Conservation (phyloP, 2,888 invertebrate species). For the Andrena hattorfiana region DNA sequence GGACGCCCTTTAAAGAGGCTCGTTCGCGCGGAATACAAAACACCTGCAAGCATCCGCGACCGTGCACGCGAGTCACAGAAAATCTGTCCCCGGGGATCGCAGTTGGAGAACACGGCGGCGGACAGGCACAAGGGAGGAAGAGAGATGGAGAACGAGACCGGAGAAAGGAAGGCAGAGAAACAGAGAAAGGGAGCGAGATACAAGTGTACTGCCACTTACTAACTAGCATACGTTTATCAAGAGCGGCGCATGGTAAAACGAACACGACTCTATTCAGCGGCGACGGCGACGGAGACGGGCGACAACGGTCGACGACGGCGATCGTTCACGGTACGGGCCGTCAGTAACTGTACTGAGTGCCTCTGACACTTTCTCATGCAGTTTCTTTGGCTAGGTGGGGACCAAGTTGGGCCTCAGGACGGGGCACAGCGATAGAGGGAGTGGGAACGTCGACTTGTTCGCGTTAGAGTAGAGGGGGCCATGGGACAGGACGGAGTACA, state of each 20-base stretch:
- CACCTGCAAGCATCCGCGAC: conserved; percentile 52
- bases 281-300: conserved; percentile 40
- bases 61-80: conserved; percentile 36
- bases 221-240: conserved; percentile 65
- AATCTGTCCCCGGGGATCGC: conserved; percentile 34
- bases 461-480: conserved; percentile 23
- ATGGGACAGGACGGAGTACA: conserved; percentile 4
- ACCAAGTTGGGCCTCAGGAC: conserved; percentile 63
- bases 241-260: conserved; percentile 66
- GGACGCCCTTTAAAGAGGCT: conserved; percentile 2
- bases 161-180: conserved; percentile 36
- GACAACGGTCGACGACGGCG: conserved; percentile 60
- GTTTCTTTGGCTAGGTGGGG: conserved; percentile 71
- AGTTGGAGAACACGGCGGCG: neutral
- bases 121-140: conserved; percentile 5
- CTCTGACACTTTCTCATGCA: conserved; percentile 78
- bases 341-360: conserved; percentile 81
- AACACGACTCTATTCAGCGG: conserved; percentile 41
- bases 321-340: conserved; percentile 77
- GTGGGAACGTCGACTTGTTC: conserved; percentile 55
- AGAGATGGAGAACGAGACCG: conserved; percentile 31
- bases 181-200: conserved; percentile 35
- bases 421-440: conserved; percentile 50
- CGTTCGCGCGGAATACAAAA: conserved; percentile 12
- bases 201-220: conserved; percentile 67